These are phyloP conservation scores for Notothenia coriiceps DNA, from an alignment of 2,113 vertebrate genomes.

Conservation along the genomic window DNA sequence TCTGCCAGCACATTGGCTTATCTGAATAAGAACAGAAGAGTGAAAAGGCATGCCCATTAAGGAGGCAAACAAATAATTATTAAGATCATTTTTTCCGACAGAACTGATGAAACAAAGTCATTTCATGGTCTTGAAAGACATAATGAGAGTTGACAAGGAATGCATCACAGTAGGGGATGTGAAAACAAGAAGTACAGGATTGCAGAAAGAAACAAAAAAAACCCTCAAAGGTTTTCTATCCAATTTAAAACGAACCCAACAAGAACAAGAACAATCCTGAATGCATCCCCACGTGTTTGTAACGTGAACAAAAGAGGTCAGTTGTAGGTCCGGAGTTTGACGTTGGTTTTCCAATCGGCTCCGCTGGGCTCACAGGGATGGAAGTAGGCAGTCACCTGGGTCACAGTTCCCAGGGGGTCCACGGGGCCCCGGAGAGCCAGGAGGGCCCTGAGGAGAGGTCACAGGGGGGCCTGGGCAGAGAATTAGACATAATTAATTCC, in stretches of 20 bases:
- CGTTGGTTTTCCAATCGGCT: constrained; percentile 24
- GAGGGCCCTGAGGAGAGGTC: constrained; percentile 82
- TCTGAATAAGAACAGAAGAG: constrained; percentile 68
- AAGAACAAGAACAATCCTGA: constrained; percentile 40
- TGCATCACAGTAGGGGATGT: constrained; percentile 76
- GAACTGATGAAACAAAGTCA: constrained; percentile 65
- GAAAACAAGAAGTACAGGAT: constrained; percentile 59
- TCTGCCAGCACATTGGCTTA: constrained; percentile 63
- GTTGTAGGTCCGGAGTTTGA: constrained; percentile 59
- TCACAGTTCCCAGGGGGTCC: constrained; percentile 90
- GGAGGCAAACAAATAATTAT: constrained; percentile 74
- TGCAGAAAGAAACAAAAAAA: constrained; percentile 8
- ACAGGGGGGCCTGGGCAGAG: constrained; percentile 83
- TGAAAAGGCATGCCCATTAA: constrained; percentile 64
- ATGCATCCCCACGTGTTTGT: constrained; percentile 46
- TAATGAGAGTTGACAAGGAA: constrained; percentile 77
- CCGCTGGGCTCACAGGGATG: constrained; percentile 73
- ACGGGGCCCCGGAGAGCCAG: constrained; percentile 86
- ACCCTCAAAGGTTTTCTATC: constrained; percentile 25
- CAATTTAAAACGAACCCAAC: constrained; percentile 59
- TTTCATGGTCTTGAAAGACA: constrained; percentile 71
- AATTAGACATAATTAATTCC: constrained; percentile 59
- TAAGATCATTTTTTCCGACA: constrained; percentile 59
- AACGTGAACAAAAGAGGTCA: constrained; percentile 59
- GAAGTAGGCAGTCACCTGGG: constrained; percentile 88